Evolutionary conservation across 2,888 invertebrate species (phyloP).

Genomic region (Tinea trinotella): DNA sequence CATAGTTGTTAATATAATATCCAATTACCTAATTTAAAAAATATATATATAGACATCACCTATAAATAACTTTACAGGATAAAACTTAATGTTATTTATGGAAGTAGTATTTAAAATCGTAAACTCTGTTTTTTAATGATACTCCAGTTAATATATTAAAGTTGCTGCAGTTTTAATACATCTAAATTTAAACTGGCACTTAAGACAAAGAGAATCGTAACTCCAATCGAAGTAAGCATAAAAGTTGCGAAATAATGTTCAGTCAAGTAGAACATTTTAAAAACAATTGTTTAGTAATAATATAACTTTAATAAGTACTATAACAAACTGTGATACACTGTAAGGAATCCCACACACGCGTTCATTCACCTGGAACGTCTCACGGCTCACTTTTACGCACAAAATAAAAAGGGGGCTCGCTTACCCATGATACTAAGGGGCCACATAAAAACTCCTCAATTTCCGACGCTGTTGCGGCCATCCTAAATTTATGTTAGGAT

Average conservation of each 20-base stretch:
- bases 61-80: no score
- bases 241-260: constrained; percentile 17
- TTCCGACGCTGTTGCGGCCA: constrained; percentile 78
- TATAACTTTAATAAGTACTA: constrained; percentile 18
- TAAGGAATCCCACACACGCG: constrained; percentile 8
- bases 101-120: no score
- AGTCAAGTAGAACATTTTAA: constrained; percentile 10
- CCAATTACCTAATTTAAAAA: no score
- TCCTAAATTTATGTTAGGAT: constrained; percentile 58
- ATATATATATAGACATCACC: no score
- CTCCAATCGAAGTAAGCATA: not conserved
- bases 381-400: constrained; percentile 41
- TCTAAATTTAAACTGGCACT: not conserved
- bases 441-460: constrained; percentile 88
- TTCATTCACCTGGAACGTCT: constrained; percentile 49
- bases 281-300: constrained; percentile 21
- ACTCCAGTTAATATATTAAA: no score
- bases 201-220: constrained; percentile 1
- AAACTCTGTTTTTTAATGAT: no score
- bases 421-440: constrained; percentile 90
- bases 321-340: not conserved
- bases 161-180: no score
- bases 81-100: no score
- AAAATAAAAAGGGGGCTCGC: constrained; percentile 32
- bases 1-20: no score